Evolutionary conservation across 2,888 invertebrate genomes (phyloP), one percentile per base, ranked within the genome.

Genomic region (Tenthredo livida): DNA sequence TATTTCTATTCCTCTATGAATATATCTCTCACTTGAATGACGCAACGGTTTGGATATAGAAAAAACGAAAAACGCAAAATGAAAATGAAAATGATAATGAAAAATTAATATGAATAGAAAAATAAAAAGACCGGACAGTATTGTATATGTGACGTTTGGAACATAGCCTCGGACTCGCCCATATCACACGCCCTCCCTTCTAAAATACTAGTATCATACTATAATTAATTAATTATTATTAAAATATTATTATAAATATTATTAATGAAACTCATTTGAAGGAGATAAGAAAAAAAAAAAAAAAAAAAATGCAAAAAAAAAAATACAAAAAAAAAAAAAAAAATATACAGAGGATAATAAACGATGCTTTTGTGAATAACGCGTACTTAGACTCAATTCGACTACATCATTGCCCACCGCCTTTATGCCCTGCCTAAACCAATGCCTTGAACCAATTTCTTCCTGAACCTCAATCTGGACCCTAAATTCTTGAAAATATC

Each of bases 321-420:
- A 85, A 84, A 87, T 83, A 85, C 85, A 84, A 85, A 85, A 86
- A 65, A 65, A 90, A 87, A 85, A 83, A 84, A 86, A 80, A 86
- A 43, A 73, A 90, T 88, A 91, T 89, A 90, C 89, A 90, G 90
- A 91, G 91, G 88, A 91, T 89, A 93, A 93, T 93, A 93, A 93
- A 93, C 89, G 91, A 93, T 93, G 93, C 93, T 93, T 93, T 93
- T 93, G 92, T 92, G 92, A 93, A 90, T 93, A 93, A 92, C 90
- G 90, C 89, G 77, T 50, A 75, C 58, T 70, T 84, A 84, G 84
- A 84, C 75, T 72, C 84, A 75, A 84, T 84, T 84, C 72, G 84
- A 84, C 84, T 75, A 72, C 72, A 84, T 84, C 84, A 75, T 50
- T 37, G 75, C 83, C 83, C 83, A 83, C 67, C 43, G 61, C 78